phyloP scores from a whole-genome alignment of 2,888 invertebrate genomes.

The Synergus gifuensis region DNA sequence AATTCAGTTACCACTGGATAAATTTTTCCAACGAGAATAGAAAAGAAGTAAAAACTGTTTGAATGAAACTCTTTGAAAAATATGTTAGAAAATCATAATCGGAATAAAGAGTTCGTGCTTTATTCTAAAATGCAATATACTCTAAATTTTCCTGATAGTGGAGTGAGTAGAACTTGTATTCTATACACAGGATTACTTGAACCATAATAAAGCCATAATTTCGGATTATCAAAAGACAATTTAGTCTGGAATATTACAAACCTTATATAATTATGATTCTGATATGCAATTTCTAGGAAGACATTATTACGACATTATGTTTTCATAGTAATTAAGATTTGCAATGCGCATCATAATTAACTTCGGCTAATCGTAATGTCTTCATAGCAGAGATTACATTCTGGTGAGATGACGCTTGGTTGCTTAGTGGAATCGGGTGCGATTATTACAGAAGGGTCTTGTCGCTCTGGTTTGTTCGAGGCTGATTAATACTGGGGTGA shows the following conservation, averaged over 20 bases:
- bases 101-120: background rate
- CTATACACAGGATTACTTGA: background rate
- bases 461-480: constrained; percentile 49
- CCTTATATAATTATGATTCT: constrained; percentile 20
- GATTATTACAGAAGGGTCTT: constrained; percentile 48
- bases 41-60: background rate
- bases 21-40: background rate
- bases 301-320: constrained; percentile 14
- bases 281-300: background rate
- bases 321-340: background rate
- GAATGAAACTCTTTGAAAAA: background rate
- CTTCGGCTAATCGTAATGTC: constrained; percentile 23
- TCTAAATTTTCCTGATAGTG: too few relatives aligned
- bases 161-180: too few relatives aligned
- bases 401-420: constrained; percentile 23
- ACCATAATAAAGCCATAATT: background rate
- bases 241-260: background rate
- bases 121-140: background rate
- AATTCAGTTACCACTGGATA: constrained; percentile 46
- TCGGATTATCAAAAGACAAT: background rate
- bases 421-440: constrained; percentile 44
- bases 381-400: constrained; percentile 25
- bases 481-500: constrained; percentile 47
- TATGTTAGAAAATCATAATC: background rate
- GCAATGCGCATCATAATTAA: constrained; percentile 9